These are phyloP conservation scores for Eupithecia subfuscata DNA, from an alignment of 2,888 invertebrate genomes.

Conservation along the genomic window DNA sequence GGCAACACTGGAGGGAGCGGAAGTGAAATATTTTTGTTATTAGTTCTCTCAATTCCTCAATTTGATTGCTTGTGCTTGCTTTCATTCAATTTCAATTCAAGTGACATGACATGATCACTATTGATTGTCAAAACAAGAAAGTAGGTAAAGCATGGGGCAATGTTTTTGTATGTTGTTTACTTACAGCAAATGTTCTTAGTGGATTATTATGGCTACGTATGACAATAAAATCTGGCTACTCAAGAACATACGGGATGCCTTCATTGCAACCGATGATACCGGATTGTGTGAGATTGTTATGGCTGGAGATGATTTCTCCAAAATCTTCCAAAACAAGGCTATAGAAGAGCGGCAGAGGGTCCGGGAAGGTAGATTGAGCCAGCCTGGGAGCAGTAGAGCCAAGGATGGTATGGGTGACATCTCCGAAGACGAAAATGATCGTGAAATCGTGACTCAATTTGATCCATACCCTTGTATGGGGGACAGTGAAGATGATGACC, in stretches of 20 bases:
- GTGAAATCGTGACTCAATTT: constrained; percentile 79
- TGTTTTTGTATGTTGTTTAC: constrained; percentile 9
- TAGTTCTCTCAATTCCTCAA: not conserved
- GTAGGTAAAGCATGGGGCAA: constrained; percentile 5
- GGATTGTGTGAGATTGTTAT: constrained; percentile 97
- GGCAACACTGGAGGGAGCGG: too few species aligned
- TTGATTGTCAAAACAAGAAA: not conserved
- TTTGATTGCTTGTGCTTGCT: not conserved
- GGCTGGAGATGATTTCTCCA: constrained; percentile 91
- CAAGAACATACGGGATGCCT: constrained; percentile 96
- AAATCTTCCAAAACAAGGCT: constrained; percentile 77
- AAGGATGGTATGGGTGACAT: constrained; percentile 67
- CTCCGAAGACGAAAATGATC: constrained; percentile 70
- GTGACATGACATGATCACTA: not conserved
- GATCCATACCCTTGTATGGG: constrained; percentile 91
- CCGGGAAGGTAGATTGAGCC: constrained; percentile 61
- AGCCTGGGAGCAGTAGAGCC: constrained; percentile 68
- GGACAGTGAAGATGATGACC: constrained; percentile 91
- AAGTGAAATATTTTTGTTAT: too few species aligned
- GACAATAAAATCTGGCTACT: constrained; percentile 97
- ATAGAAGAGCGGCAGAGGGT: constrained; percentile 72
- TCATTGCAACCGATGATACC: constrained; percentile 97
- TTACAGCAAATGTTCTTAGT: not conserved
- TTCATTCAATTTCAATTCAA: too few species aligned
- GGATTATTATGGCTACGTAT: constrained; percentile 90